Conservation (phyloP, 2,888 invertebrate genomes). For the Sturmia bella region DNA sequence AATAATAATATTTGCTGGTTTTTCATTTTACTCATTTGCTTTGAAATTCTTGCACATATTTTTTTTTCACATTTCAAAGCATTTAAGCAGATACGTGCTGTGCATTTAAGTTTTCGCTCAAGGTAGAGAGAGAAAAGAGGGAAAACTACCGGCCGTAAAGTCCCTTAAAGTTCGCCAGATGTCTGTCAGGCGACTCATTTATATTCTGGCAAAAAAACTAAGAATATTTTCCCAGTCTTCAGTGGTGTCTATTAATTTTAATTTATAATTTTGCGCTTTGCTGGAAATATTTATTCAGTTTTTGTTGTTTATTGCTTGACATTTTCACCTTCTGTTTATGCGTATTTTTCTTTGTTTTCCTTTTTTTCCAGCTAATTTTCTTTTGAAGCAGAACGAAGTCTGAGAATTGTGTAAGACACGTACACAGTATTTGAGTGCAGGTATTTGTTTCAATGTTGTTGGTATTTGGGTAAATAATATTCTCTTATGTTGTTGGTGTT, state of each 20-base stretch:
- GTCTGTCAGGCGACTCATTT: slow-evolving; percentile 48
- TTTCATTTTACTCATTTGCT: slow-evolving; percentile 24
- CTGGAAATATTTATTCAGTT: slow-evolving; percentile 30
- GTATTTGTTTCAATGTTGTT: slow-evolving; percentile 2
- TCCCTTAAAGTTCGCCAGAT: slow-evolving; percentile 41
- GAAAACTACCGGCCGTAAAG: background rate
- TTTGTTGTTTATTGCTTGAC: slow-evolving; percentile 48
- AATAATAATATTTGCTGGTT: slow-evolving; percentile 41
- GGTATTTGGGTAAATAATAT: slow-evolving; percentile 62
- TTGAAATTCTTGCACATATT: slow-evolving; percentile 29
- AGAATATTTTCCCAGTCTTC: slow-evolving; percentile 21
- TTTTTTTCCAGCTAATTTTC: slow-evolving; percentile 2
- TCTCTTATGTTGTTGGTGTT: slow-evolving; percentile 9
- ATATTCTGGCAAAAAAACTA: slow-evolving; percentile 33
- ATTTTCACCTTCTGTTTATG: slow-evolving; percentile 69
- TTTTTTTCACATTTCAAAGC: background rate
- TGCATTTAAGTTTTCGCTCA: slow-evolving; percentile 28
- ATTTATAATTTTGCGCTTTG: slow-evolving; percentile 14
- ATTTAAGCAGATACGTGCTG: slow-evolving; percentile 43
- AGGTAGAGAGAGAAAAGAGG: background rate
- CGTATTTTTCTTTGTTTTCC: slow-evolving; percentile 48
- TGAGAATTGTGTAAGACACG: slow-evolving; percentile 63
- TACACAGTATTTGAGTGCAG: slow-evolving; percentile 18
- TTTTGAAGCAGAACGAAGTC: slow-evolving; percentile 36
- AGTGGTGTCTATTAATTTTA: slow-evolving; percentile 29